phyloP scores from a whole-genome alignment of 2,888 invertebrate species.

The Leptinotarsa haldemani region DNA sequence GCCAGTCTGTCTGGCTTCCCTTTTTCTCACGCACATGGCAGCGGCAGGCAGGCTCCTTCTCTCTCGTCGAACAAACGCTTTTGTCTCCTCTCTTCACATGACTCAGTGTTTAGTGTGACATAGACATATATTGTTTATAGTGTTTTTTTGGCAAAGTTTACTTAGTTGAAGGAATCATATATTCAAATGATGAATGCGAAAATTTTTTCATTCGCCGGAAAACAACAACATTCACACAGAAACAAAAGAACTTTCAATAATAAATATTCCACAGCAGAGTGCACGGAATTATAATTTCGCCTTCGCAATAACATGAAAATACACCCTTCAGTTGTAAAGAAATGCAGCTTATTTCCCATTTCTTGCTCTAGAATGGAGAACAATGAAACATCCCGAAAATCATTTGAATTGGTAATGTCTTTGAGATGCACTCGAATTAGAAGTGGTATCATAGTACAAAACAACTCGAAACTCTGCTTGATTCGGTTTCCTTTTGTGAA shows the following conservation, averaged over 20 bases:
- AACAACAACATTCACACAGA: too few relatives aligned
- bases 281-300: neutral
- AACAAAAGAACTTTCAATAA: neutral
- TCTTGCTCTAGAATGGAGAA: neutral
- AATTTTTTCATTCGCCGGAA: too few relatives aligned
- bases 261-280: neutral
- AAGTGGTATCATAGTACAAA: slow-evolving; percentile 12
- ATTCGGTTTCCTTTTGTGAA: slow-evolving; percentile 20
- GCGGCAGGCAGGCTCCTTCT: too few relatives aligned
- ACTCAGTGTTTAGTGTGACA: too few relatives aligned
- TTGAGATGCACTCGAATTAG: slow-evolving; percentile 25
- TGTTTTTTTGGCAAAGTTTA: too few relatives aligned
- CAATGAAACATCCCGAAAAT: slow-evolving; percentile 1
- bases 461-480: slow-evolving; percentile 21
- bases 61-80: too few relatives aligned
- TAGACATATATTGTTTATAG: too few relatives aligned
- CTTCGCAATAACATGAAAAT: slow-evolving; percentile 5
- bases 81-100: too few relatives aligned
- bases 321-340: neutral
- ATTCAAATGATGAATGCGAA: too few relatives aligned
- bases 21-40: too few relatives aligned
- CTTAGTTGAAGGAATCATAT: too few relatives aligned
- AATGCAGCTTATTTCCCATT: slow-evolving; percentile 7
- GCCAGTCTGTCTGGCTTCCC: too few relatives aligned
- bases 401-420: slow-evolving; percentile 22